phyloP scores from a whole-genome alignment of 2,797 vertebrate species.

The Poeciliopsis presidionis region DNA sequence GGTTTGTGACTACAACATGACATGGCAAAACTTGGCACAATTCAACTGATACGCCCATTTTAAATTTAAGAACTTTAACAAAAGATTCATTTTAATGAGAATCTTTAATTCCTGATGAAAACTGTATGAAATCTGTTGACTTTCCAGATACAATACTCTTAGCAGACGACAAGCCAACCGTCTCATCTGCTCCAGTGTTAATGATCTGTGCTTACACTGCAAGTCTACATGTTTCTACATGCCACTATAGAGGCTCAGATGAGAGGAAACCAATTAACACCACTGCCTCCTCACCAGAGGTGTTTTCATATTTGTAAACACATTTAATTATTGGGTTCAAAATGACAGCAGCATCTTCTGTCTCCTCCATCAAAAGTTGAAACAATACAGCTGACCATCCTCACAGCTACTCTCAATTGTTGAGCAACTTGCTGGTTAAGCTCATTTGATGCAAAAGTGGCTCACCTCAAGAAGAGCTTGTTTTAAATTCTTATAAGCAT shows the following conservation, averaged over 20 bases:
- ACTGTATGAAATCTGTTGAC: neutral
- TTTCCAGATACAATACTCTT: neutral
- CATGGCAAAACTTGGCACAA: neutral
- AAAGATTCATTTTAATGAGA: neutral
- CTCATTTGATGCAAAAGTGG: no score
- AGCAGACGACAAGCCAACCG: neutral
- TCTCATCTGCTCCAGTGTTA: neutral
- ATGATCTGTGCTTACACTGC: neutral
- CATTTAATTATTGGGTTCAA: neutral
- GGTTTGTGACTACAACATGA: neutral
- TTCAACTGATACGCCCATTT: neutral
- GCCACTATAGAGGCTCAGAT: neutral
- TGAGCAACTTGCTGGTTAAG: neutral
- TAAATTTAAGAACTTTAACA: neutral
- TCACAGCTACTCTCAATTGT: neutral
- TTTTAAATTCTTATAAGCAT: slow-evolving; percentile 85
- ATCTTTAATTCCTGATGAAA: neutral
- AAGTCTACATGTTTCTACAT: neutral
- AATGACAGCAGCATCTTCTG: neutral
- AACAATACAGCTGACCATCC: neutral
- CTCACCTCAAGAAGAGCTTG: slow-evolving; percentile 86
- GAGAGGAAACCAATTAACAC: neutral
- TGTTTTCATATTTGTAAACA: neutral
- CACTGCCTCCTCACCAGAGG: neutral
- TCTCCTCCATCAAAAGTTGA: neutral